Percentiles rank a stretch among this genome's conserved stretches.
phyloP scores from a whole-genome alignment of 2,113 vertebrate genomes.

The Oncorhynchus gorbuscha region DNA sequence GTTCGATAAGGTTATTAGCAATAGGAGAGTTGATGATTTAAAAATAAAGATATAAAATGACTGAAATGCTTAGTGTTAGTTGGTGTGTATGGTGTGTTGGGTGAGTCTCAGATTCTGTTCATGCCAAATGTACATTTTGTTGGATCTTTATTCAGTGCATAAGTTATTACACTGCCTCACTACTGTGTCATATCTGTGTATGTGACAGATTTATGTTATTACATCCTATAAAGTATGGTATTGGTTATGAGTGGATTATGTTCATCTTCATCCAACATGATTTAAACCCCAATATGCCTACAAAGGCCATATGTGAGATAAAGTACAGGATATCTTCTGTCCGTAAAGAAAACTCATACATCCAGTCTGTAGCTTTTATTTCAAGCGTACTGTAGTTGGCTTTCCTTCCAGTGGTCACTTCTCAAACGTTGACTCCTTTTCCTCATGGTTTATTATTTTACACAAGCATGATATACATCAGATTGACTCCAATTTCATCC shows the following conservation, averaged over 20 bases:
- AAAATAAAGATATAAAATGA: neutral
- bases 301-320: neutral
- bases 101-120: neutral
- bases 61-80: neutral
- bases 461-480: conserved; percentile 5
- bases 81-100: neutral
- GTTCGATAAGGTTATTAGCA: neutral
- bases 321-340: conserved; percentile 26
- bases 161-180: neutral
- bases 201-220: neutral
- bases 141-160: neutral
- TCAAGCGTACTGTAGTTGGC: conserved; percentile 31
- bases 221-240: neutral
- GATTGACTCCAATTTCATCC: conserved; percentile 5
- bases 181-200: neutral
- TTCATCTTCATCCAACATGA: neutral
- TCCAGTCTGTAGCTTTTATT: conserved; percentile 24
- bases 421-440: conserved; percentile 53
- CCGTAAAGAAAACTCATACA: conserved; percentile 46
- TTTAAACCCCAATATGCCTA: neutral
- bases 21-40: neutral
- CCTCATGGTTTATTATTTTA: conserved; percentile 7
- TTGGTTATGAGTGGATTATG: neutral
- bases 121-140: neutral
- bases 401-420: conserved; percentile 40